phyloP scores from a whole-genome alignment of 2,888 invertebrate species.

The Syrista parreyssii region DNA sequence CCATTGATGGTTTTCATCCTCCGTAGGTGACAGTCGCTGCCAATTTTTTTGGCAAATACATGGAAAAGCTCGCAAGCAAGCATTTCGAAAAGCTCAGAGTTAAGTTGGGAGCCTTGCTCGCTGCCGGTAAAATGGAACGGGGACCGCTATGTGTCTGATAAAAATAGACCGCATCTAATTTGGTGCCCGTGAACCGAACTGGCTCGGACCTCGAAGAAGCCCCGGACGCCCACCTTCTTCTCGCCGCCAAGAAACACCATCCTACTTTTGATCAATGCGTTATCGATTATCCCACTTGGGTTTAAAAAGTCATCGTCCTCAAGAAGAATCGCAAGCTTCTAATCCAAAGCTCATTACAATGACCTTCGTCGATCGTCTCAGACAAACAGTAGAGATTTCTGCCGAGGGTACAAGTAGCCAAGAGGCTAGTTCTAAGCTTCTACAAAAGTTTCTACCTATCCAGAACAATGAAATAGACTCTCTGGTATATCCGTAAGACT shows the following conservation, averaged over 20 bases:
- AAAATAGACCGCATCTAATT: constrained; percentile 65
- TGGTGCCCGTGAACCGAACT: constrained; percentile 59
- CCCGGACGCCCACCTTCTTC: constrained; percentile 11
- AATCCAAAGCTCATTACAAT: neutral
- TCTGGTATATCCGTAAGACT: neutral
- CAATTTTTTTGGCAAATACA: neutral
- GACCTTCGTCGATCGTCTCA: neutral
- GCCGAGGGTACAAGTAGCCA: neutral
- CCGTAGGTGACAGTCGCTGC: neutral
- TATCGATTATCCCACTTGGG: neutral
- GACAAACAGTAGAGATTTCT: neutral
- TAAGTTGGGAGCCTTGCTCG: constrained; percentile 16
- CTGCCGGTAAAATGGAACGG: constrained; percentile 56
- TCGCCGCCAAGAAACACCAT: neutral
- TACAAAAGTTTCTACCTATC: neutral
- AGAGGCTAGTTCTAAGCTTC: neutral
- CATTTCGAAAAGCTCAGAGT: neutral
- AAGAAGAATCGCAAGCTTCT: neutral
- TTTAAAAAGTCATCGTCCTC: neutral
- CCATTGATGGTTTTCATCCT: neutral
- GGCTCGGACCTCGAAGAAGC: constrained; percentile 3
- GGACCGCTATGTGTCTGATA: constrained; percentile 46
- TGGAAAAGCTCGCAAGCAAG: neutral
- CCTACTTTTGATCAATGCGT: neutral
- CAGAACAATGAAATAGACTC: neutral